Conservation (phyloP, 2,113 vertebrate species). For the Conger conger region DNA sequence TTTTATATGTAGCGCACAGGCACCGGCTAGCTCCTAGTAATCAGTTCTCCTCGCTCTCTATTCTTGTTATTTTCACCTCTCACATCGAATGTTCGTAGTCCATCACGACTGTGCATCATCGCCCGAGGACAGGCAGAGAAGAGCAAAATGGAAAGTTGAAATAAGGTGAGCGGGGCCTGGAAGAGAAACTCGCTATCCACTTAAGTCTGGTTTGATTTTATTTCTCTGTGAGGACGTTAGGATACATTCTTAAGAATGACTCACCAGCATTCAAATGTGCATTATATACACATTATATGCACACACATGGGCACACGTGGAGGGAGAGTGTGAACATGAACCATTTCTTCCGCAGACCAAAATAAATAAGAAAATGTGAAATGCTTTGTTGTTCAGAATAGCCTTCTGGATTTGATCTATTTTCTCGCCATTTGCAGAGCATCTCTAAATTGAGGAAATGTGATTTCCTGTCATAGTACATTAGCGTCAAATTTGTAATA, state of each 20-base stretch:
- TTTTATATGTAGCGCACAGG: not conserved
- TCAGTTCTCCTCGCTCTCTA: not conserved
- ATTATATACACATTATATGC: not conserved
- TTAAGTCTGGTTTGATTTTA: not conserved
- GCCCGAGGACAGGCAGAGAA: not conserved
- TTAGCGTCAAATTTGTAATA: slow-evolving; percentile 43
- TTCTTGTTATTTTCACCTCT: not conserved
- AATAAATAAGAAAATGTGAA: slow-evolving; percentile 11
- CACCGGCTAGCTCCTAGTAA: not conserved
- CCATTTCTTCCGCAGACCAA: not conserved
- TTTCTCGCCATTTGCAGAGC: slow-evolving; percentile 50
- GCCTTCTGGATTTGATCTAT: slow-evolving; percentile 19
- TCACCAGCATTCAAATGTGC: not conserved
- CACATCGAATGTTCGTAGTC: not conserved
- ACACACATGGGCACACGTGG: not conserved
- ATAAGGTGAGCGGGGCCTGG: not conserved
- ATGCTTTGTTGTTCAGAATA: not conserved
- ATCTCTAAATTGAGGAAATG: slow-evolving; percentile 48
- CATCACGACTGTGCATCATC: not conserved
- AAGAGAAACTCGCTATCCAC: not conserved
- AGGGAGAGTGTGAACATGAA: not conserved
- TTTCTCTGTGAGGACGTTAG: not conserved
- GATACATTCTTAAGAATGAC: not conserved
- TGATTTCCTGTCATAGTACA: slow-evolving; percentile 48
- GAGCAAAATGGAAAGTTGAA: not conserved